Evolutionary conservation across 1,140 invertebrate genomes (phyloP).

Genomic region (Cylas formicarius): DNA sequence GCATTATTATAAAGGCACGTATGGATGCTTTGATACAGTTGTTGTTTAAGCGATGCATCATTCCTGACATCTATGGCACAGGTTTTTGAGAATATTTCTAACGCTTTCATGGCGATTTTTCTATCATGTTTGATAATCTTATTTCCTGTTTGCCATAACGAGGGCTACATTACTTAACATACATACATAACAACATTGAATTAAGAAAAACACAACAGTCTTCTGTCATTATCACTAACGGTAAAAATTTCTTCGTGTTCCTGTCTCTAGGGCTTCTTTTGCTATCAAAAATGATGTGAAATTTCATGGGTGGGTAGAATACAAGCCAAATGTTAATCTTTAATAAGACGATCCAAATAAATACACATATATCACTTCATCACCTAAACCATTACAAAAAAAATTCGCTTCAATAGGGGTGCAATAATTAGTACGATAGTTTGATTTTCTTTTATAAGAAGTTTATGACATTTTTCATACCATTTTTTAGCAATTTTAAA

Average conservation of each 20-base stretch:
- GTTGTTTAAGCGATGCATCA: no score
- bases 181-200: conserved; percentile 10
- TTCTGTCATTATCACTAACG: conserved; percentile 3
- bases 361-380: no score
- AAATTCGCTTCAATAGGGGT: conserved; percentile 6
- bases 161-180: conserved; percentile 11
- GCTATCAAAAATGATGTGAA: conserved; percentile 4
- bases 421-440: conserved; percentile 11
- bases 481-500: no score
- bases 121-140: conserved; percentile 8
- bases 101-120: conserved; percentile 9
- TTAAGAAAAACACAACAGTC: conserved; percentile 10
- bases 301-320: conserved; percentile 5
- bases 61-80: no score
- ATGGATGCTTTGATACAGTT: conserved; percentile 12
- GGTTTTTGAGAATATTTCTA: conserved; percentile 11
- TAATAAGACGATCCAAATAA: no score
- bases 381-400: no score
- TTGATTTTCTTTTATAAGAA: no score
- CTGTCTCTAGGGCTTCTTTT: conserved; percentile 5
- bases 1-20: conserved; percentile 7
- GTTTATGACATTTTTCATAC: no score
- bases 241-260: conserved; percentile 2
- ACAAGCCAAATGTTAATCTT: conserved; percentile 8
- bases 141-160: conserved; percentile 14